Evolutionary conservation across 2,888 invertebrate genomes (phyloP).

Genomic region (Drosophila greeni): DNA sequence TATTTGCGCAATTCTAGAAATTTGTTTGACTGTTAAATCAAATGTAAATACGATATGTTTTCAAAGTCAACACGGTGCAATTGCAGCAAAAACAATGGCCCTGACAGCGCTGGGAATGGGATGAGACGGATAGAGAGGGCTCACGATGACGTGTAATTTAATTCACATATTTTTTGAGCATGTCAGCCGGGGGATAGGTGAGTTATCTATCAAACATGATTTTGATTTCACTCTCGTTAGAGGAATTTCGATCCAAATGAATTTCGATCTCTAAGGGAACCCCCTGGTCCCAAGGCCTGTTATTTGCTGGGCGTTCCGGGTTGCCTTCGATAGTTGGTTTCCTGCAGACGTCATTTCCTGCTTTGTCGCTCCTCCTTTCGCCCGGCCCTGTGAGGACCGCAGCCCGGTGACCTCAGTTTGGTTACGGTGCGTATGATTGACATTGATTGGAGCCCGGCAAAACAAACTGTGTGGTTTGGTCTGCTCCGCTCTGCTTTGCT

Average conservation of each 20-base stretch:
- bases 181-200: background rate
- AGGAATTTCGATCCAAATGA: background rate
- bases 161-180: constrained; percentile 14
- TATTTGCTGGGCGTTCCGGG: constrained; percentile 12
- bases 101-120: background rate
- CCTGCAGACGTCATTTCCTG: constrained; percentile 12
- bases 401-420: constrained; percentile 27
- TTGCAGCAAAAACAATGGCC: constrained; percentile 35
- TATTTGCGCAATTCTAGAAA: constrained; percentile 48
- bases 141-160: constrained; percentile 29
- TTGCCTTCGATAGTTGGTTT: background rate
- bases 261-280: constrained; percentile 8
- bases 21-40: constrained; percentile 50
- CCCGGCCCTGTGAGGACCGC: constrained; percentile 8
- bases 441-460: constrained; percentile 37
- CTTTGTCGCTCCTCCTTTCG: background rate
- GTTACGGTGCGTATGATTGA: constrained; percentile 47
- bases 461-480: constrained; percentile 26
- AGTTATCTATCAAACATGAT: constrained; percentile 1
- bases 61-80: constrained; percentile 40
- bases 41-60: constrained; percentile 48
- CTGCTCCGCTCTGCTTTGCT: background rate
- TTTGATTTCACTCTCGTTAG: background rate
- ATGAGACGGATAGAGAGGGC: constrained; percentile 3
- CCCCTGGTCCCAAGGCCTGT: too few species aligned